phyloP scores from a whole-genome alignment of 2,888 invertebrate species.

The Tetragnatha montana region DNA sequence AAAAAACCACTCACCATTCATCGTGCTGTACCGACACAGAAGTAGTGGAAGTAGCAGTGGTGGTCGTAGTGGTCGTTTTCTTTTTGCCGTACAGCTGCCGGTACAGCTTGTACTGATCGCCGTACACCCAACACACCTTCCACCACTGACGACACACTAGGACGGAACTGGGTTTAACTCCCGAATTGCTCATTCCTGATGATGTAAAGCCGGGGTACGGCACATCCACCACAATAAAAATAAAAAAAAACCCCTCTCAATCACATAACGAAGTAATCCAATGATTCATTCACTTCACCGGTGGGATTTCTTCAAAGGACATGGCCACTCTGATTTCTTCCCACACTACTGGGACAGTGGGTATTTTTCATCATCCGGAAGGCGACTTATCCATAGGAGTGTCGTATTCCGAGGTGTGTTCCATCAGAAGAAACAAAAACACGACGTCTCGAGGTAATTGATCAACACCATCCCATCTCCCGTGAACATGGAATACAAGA shows the following conservation, averaged over 20 bases:
- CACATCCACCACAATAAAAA: too few species aligned
- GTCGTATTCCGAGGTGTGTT: not conserved
- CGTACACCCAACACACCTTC: slow-evolving; percentile 75
- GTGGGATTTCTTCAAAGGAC: not conserved
- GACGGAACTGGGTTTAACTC: slow-evolving; percentile 66
- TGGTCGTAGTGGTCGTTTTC: slow-evolving; percentile 31
- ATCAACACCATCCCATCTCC: slow-evolving; percentile 19
- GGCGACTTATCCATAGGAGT: not conserved
- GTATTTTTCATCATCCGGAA: not conserved
- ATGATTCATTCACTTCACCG: too few species aligned
- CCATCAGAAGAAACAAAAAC: slow-evolving; percentile 3
- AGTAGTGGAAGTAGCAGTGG: not conserved
- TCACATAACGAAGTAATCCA: not conserved
- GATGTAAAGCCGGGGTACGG: too few species aligned
- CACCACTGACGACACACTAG: slow-evolving; percentile 72
- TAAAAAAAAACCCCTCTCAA: too few species aligned
- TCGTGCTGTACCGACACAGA: slow-evolving; percentile 41
- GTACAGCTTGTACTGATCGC: slow-evolving; percentile 90
- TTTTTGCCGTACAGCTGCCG: slow-evolving; percentile 82
- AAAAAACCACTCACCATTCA: slow-evolving; percentile 60
- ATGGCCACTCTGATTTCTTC: too few species aligned
- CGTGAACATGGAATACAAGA: slow-evolving; percentile 33
- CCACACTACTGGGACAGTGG: not conserved
- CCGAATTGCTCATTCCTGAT: slow-evolving; percentile 42
- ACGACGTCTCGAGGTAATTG: not conserved